Evolutionary conservation across 2,113 vertebrate genomes (phyloP), one percentile per base, ranked within the genome.

Genomic region (Lota lota): DNA sequence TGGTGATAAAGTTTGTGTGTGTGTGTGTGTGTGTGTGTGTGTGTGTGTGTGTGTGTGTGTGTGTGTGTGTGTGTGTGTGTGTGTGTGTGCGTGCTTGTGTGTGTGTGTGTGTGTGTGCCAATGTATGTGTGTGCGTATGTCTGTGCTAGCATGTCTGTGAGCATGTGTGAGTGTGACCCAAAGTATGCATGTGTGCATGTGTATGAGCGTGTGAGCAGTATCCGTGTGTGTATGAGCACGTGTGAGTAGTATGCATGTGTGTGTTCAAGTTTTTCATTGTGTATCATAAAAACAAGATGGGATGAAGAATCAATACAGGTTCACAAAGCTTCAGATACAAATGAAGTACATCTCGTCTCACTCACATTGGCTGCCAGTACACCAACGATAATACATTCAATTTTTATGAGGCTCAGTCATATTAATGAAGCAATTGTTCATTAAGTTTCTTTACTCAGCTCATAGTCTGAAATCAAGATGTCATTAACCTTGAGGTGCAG

Each of bases 1-100:
- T 78, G 19, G 28, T 68, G 79, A 79, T 72, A 75, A 10, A 54
- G 22, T 56, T 22, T 50, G n/a, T 63, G 60, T 54, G 40, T 56
- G 67, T 71, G 65, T 63, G 66, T 33, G 61, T 50, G 53, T 47
- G 65, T 67, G 28, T 73, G 50, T 66, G 63, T 51, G 61, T 50
- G 14, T 58, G 59, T 71, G 60, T 62, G 71, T 57, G 15, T 33
- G 51, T 53, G 60, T 50, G 24, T 68, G 66, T 59, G 72, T 22
- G 59, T 22, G 59, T 21, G 66, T 51, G 22, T 64, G 54, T 22
- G 58, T 60, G 21, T 53, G 33, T 70, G 58, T 61, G 72, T 61
- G 14, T 50, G 54, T 24, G 54, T 51, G 28, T 21, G 20, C n/a
- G 19, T 68, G 61, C 51, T 61, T 56, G 17, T 36, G 36, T 73